These are phyloP conservation scores for Bubalus kerabau DNA, from an alignment of 2,113 vertebrate species.

Conservation along the genomic window DNA sequence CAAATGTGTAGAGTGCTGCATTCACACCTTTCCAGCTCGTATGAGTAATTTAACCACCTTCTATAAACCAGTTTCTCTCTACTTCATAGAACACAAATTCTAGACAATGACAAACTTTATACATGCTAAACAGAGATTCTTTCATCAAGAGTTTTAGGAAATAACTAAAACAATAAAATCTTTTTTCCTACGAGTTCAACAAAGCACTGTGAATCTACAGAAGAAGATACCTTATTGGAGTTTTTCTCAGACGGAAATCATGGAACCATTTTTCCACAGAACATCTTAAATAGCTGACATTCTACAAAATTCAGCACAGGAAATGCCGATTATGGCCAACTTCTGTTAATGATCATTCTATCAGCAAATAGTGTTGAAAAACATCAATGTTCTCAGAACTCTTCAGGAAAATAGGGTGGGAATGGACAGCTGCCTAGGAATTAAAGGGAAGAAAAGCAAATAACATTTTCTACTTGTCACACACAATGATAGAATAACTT, in stretches of 20 bases:
- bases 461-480: neutral
- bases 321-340: neutral
- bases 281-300: neutral
- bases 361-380: neutral
- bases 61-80: neutral
- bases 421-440: neutral
- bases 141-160: neutral
- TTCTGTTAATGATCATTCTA: neutral
- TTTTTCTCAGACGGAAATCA: neutral
- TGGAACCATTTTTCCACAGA: neutral
- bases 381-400: neutral
- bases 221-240: neutral
- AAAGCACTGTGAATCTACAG: neutral
- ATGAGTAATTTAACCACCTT: neutral
- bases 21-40: neutral
- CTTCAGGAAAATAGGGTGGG: neutral
- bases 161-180: neutral
- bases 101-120: neutral
- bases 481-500: neutral
- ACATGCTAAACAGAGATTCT: neutral
- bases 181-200: neutral
- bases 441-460: neutral
- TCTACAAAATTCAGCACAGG: neutral
- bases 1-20: neutral
- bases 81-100: neutral